These are phyloP conservation scores for Morone saxatilis DNA, from an alignment of 2,113 vertebrate species.

Conservation along the genomic window DNA sequence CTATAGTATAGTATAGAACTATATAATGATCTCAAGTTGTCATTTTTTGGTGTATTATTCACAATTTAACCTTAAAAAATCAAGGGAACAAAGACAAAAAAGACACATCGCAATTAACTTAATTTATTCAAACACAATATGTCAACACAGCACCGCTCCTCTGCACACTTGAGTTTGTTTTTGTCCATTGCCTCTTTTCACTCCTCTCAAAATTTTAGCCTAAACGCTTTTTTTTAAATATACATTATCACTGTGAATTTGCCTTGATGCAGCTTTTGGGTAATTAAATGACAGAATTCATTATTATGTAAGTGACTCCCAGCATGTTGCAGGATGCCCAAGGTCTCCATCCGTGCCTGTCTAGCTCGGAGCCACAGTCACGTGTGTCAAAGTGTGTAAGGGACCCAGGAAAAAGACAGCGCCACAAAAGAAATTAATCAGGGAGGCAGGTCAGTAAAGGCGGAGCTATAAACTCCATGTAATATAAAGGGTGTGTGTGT, in stretches of 20 bases:
- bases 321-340: constrained; percentile 17
- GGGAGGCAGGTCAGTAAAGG: constrained; percentile 13
- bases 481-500: constrained; percentile 9
- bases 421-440: constrained; percentile 58
- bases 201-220: background rate
- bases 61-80: background rate
- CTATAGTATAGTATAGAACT: background rate
- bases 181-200: background rate
- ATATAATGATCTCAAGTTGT: background rate
- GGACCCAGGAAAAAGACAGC: constrained; percentile 26
- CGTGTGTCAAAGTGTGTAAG: constrained; percentile 19
- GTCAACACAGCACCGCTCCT: background rate
- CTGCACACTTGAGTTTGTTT: background rate
- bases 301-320: constrained; percentile 38
- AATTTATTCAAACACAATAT: background rate
- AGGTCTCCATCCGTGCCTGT: constrained; percentile 28
- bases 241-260: background rate
- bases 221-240: background rate
- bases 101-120: background rate
- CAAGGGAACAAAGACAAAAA: background rate
- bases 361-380: constrained; percentile 2
- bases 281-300: constrained; percentile 40
- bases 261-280: constrained; percentile 23
- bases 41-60: background rate
- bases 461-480: constrained; percentile 50